phyloP scores from a whole-genome alignment of 30 jellyfish, hydroid and myxozoan genomes.

The Clytia hemisphaerica region DNA sequence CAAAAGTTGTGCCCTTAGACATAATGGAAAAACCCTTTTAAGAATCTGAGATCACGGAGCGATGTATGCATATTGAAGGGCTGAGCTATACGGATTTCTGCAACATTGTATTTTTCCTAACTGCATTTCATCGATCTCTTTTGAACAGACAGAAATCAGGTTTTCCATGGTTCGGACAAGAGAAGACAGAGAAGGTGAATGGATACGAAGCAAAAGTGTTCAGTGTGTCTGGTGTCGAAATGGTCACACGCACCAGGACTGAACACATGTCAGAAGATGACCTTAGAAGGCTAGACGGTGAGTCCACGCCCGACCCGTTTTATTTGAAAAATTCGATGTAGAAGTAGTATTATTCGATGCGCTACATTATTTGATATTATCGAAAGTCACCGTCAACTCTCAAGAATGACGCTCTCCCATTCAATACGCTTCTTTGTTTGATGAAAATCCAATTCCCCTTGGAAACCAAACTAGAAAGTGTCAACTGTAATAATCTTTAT shows the following conservation, averaged over 20 bases:
- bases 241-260: constrained; percentile 83
- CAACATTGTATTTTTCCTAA: background rate
- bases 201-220: constrained; percentile 71
- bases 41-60: too few relatives aligned
- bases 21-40: too few relatives aligned
- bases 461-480: too few relatives aligned
- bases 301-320: background rate
- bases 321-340: background rate
- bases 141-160: constrained; percentile 57
- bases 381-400: too few relatives aligned
- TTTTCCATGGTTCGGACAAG: constrained; percentile 91
- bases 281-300: constrained; percentile 67
- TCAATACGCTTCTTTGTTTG: too few relatives aligned
- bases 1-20: too few relatives aligned
- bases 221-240: constrained; percentile 83
- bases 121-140: background rate
- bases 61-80: constrained; percentile 44
- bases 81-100: constrained; percentile 14
- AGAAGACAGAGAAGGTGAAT: constrained; percentile 57
- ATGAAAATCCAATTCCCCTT: too few relatives aligned
- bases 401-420: too few relatives aligned
- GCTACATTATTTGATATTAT: too few relatives aligned
- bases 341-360: background rate
- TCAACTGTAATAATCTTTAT: too few relatives aligned
- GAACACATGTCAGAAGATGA: constrained; percentile 88